Evolutionary conservation across 2,888 invertebrate genomes (phyloP).

Genomic region (Tetropium fuscum): DNA sequence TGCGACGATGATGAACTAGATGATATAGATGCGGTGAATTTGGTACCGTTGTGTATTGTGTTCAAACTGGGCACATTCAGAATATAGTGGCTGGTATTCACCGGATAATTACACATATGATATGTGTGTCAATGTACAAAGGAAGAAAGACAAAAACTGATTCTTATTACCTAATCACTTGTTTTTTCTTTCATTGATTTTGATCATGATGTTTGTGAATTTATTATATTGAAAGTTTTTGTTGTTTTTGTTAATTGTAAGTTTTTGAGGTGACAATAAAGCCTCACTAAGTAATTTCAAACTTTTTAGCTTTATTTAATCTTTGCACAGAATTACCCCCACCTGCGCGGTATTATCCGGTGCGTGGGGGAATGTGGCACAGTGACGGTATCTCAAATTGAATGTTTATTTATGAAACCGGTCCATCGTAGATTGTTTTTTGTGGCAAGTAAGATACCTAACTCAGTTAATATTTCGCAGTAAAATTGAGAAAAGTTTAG

Average conservation of each 20-base stretch:
- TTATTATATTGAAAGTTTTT: too few relatives aligned
- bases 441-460: not conserved
- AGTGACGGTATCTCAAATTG: not conserved
- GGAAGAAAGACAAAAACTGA: not conserved
- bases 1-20: constrained; percentile 10
- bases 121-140: not conserved
- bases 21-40: not conserved
- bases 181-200: too few relatives aligned
- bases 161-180: not conserved
- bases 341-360: not conserved
- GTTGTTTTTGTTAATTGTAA: too few relatives aligned
- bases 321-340: not conserved
- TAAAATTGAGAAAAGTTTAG: not conserved
- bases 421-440: not conserved
- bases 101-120: not conserved
- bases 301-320: not conserved
- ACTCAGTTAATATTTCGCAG: not conserved
- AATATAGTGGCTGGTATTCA: not conserved
- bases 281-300: not conserved
- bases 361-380: too few relatives aligned
- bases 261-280: too few relatives aligned
- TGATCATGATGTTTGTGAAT: too few relatives aligned
- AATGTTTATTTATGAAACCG: not conserved
- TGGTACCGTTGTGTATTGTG: not conserved
- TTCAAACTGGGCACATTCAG: not conserved